These are phyloP conservation scores for Rhineura floridana DNA, from an alignment of 2,113 vertebrate species.

Conservation along the genomic window DNA sequence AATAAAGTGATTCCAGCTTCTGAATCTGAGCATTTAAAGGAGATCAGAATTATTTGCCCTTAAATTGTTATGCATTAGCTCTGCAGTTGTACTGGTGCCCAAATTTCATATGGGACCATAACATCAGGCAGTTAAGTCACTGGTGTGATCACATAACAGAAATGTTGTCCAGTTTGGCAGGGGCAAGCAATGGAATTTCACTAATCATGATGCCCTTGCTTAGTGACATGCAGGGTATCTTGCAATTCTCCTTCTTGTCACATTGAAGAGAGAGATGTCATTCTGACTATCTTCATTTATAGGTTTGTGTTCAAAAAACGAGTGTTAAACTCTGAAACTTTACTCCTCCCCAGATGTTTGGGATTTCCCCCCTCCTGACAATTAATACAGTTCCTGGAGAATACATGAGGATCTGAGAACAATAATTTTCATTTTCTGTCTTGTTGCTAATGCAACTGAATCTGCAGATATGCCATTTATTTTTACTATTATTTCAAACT, in stretches of 20 bases:
- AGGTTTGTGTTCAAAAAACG: not conserved
- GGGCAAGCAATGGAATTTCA: not conserved
- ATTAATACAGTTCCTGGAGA: conserved; percentile 16
- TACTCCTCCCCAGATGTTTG: not conserved
- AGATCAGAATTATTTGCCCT: not conserved
- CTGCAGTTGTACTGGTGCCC: not conserved
- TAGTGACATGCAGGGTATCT: not conserved
- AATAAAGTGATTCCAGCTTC: not conserved
- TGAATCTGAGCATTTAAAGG: not conserved
- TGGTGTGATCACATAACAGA: not conserved
- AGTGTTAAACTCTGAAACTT: not conserved
- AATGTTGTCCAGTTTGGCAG: not conserved
- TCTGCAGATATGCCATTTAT: conserved; percentile 6
- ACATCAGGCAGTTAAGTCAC: not conserved
- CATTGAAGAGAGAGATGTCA: not conserved
- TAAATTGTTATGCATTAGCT: not conserved
- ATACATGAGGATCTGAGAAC: not conserved
- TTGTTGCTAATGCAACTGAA: conserved; percentile 29
- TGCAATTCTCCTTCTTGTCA: not conserved
- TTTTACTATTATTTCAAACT: conserved; percentile 44
- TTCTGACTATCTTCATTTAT: conserved; percentile 16
- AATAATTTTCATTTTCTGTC: conserved; percentile 19
- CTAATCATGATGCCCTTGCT: not conserved
- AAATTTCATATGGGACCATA: not conserved
- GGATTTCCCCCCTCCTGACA: not conserved